These are phyloP conservation scores for Epirrita christyi DNA, from an alignment of 2,888 invertebrate species.

Conservation along the genomic window DNA sequence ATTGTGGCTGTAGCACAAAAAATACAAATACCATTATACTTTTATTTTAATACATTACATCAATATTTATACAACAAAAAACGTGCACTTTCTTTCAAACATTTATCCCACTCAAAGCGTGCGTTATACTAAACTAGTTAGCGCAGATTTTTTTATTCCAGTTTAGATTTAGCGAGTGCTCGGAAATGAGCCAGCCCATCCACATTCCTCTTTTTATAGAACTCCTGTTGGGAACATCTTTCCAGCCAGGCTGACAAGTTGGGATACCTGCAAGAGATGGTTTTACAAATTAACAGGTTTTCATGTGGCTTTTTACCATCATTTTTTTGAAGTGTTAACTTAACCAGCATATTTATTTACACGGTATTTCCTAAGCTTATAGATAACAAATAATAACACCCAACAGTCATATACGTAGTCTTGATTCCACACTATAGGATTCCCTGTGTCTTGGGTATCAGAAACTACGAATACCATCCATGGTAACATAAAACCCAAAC, in stretches of 20 bases:
- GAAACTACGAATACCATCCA: too few species aligned
- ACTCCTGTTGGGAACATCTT: constrained; percentile 54
- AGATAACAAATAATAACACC: too few species aligned
- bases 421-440: too few species aligned
- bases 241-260: constrained; percentile 56
- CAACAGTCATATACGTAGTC: too few species aligned
- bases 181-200: constrained; percentile 37
- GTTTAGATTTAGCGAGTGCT: constrained; percentile 38
- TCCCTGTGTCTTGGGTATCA: too few species aligned
- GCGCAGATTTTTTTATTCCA: constrained; percentile 34
- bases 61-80: not conserved
- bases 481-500: too few species aligned
- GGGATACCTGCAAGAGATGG: constrained; percentile 55
- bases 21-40: not conserved
- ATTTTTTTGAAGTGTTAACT: too few species aligned
- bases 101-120: not conserved
- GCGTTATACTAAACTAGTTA: not conserved
- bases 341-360: too few species aligned
- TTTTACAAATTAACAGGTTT: not conserved
- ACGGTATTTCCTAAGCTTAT: too few species aligned
- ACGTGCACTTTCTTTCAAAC: not conserved
- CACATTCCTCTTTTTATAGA: constrained; percentile 56
- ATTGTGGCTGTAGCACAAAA: too few species aligned
- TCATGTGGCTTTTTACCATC: not conserved
- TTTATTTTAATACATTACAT: not conserved